Evolutionary conservation across 2,113 vertebrate genomes (phyloP), one percentile per base, ranked within the genome.

Genomic region (Semnornis frantzii): DNA sequence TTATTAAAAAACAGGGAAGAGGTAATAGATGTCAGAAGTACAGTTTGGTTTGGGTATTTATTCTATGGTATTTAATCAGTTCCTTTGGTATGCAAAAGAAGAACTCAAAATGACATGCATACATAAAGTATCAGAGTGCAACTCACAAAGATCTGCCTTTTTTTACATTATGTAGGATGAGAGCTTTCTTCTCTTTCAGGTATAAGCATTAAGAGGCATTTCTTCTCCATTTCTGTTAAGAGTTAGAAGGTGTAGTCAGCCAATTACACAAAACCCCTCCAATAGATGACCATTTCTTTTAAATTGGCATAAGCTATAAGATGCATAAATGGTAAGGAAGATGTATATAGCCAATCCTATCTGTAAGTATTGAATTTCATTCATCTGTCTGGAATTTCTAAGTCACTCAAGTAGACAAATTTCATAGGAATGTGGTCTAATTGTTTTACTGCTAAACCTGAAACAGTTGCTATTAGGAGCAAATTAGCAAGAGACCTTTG

Each of bases 401-500:
- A 94, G 95, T 87, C 65, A 85, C 48, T 81, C 48, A 83, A 95
- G 52, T 86, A 91, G 70, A 86, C 3, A 15, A 65, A 92, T 93
- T 85, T 88, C 78, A 93, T 94, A 90, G 82, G 63, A 86, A 91
- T 62, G 57, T 89, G 85, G 77, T 92, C 27, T 92, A 96, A 96
- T 86, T 96, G 84, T 95, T 95, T 96, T 87, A 93, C 90, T 95
- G 50, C 58, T 85, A 94, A 95, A 85, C 86, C 78, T 94, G 84
- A 96, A 97, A 93, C 50, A 71, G 85, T 81, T 96, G 63, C 86
- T 90, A 85, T 96, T 95, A 87, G 66, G 73, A 78, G 90, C 92
- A 96, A 95, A 95, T 96, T 90, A 95, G 72, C 85, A 77, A 95
- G 80, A 59, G 52, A 86, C 87, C 88, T 97, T 97, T 87, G 82